phyloP scores from a whole-genome alignment of 2,888 invertebrate species.

The Allygus modestus region DNA sequence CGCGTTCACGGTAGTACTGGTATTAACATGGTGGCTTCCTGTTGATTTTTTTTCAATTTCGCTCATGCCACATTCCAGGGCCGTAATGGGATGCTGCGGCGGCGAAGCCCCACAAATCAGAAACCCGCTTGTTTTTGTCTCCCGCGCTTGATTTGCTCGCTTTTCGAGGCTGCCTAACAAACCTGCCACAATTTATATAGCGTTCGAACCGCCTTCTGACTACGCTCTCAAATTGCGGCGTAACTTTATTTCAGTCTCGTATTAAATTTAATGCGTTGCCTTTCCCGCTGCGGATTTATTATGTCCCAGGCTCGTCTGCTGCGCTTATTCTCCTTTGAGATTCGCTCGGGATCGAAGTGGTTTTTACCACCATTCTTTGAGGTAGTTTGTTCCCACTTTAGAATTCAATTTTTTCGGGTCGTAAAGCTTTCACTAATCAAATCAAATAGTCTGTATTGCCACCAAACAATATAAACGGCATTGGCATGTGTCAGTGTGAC shows the following conservation, averaged over 20 bases:
- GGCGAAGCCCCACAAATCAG: constrained; percentile 50
- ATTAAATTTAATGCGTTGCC: constrained; percentile 28
- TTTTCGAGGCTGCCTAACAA: constrained; percentile 15
- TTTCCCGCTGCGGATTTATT: background rate
- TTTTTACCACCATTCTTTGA: background rate
- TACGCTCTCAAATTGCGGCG: constrained; percentile 21
- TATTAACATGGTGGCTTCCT: background rate
- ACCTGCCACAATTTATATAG: constrained; percentile 52
- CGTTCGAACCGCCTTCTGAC: constrained; percentile 22
- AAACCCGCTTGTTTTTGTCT: constrained; percentile 30
- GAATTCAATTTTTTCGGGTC: constrained; percentile 9
- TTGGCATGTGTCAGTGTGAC: too few relatives aligned
- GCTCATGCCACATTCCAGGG: background rate
- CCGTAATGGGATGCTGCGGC: constrained; percentile 40
- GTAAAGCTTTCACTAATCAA: background rate
- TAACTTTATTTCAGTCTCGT: constrained; percentile 45
- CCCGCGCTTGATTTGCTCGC: constrained; percentile 30
- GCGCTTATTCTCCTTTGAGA: background rate
- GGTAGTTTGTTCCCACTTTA: background rate
- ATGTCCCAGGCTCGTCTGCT: too few relatives aligned
- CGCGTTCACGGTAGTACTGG: too few relatives aligned
- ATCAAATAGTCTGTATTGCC: too few relatives aligned
- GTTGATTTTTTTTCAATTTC: background rate
- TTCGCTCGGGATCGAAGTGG: background rate
- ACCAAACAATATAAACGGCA: too few relatives aligned